Evolutionary conservation across 1,140 invertebrate species (phyloP), one percentile per base, ranked within the genome.

Genomic region (Ruditapes philippinarum): DNA sequence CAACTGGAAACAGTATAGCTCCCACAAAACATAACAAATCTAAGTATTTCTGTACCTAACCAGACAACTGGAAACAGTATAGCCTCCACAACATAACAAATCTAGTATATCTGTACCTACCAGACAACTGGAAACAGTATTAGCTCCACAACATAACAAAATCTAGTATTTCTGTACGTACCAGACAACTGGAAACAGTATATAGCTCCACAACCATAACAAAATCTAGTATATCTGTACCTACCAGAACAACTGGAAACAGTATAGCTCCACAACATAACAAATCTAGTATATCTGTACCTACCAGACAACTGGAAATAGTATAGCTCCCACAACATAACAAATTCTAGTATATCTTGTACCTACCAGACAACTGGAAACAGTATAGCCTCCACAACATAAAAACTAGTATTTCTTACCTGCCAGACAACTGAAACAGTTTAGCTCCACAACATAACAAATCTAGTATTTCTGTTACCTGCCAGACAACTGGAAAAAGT

Each of bases 151-250:
- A n/a, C n/a, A n/a, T n/a, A n/a, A n/a, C n/a, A n/a, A n/a, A n/a
- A n/a, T n/a, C n/a, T n/a, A n/a, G n/a, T n/a, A n/a, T n/a, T n/a
- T n/a, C n/a, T n/a, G n/a, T 31, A 84, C 95, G 92, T 93, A 97
- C 97, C 97, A 97, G 14, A 99, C 98, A 76, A 99, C 98, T 0
- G 99, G 99, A 93, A 99, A 99, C 86, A 99, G n/a, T n/a, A n/a
- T 91, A 99, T 99, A 73, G 98, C 98, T n/a, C 98, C 98, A 95
- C 99, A 99, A 94, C n/a, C 99, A 99, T 0, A 99, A 96, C 76
- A n/a, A 99, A 96, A 96, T 99, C 99, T 0, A 99, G 98, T n/a
- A n/a, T n/a, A n/a, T n/a, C n/a, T n/a, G n/a, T n/a, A n/a, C 19
- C 54, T 5, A 12, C 9, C 54, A 7, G n/a, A 12, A 70, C 65